phyloP scores from a whole-genome alignment of 2,113 vertebrate species.

The Nannobrachium achirus region DNA sequence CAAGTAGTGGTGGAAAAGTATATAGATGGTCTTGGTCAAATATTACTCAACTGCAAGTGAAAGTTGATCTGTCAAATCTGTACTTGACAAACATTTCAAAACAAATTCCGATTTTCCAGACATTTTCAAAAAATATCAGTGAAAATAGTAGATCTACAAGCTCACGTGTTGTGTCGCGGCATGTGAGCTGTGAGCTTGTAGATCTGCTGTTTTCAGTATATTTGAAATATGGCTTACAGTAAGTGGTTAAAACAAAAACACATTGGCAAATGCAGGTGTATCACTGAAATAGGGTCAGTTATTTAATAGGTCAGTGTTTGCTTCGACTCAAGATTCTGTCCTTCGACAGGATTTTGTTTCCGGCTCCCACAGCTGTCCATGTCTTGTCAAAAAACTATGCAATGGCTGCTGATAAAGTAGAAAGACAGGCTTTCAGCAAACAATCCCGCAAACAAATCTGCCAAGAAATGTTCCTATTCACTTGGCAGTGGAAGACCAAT shows the following conservation, averaged over 20 bases:
- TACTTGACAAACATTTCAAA: no score
- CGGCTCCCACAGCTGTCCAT: constrained; percentile 64
- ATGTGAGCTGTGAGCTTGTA: no score
- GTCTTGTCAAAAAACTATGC: constrained; percentile 68
- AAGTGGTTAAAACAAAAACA: neutral
- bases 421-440: constrained; percentile 40
- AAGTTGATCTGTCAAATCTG: no score
- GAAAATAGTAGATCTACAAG: no score
- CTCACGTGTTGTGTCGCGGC: no score
- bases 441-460: constrained; percentile 38
- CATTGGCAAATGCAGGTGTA: neutral
- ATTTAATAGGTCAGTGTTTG: neutral
- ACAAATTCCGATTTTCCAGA: no score
- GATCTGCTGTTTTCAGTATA: no score
- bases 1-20: no score
- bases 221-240: no score
- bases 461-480: constrained; percentile 17
- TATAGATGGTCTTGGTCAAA: no score
- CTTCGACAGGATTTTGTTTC: constrained; percentile 4
- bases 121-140: no score
- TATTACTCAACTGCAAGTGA: no score
- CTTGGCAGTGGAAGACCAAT: constrained; percentile 7
- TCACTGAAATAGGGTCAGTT: constrained; percentile 32
- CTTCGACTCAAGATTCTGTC: neutral
- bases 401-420: constrained; percentile 28